phyloP scores from a whole-genome alignment of 2,797 vertebrate genomes.

The Pteropus rufus region DNA sequence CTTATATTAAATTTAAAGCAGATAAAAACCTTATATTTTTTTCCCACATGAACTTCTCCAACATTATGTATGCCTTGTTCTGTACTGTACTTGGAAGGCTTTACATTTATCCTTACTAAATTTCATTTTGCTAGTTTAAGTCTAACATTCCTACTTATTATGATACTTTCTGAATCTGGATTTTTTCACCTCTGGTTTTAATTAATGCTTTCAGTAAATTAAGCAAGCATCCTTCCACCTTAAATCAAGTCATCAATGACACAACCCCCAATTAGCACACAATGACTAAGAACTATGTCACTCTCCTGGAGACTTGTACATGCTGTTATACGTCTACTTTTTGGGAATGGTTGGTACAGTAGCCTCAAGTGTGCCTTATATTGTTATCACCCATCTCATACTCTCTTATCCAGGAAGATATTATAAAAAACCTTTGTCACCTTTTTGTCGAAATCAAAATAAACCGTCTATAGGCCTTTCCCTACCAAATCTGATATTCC shows the following conservation, averaged over 20 bases:
- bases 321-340: background rate
- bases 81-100: background rate
- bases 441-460: slow-evolving; percentile 14
- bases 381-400: background rate
- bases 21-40: background rate
- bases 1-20: slow-evolving; percentile 12
- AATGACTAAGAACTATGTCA: background rate
- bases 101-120: background rate
- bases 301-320: background rate
- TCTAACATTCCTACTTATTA: background rate
- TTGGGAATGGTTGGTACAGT: background rate
- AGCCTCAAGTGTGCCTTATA: background rate
- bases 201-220: slow-evolving; percentile 15
- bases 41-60: background rate
- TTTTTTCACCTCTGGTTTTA: background rate
- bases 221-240: background rate
- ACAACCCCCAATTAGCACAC: background rate
- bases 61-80: background rate
- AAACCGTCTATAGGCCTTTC: background rate
- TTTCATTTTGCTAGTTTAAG: background rate
- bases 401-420: background rate
- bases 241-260: background rate
- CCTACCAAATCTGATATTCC: background rate
- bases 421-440: background rate
- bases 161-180: background rate